Evolutionary conservation across 2,888 invertebrate genomes (phyloP).

Genomic region (Deroplatys truncata): DNA sequence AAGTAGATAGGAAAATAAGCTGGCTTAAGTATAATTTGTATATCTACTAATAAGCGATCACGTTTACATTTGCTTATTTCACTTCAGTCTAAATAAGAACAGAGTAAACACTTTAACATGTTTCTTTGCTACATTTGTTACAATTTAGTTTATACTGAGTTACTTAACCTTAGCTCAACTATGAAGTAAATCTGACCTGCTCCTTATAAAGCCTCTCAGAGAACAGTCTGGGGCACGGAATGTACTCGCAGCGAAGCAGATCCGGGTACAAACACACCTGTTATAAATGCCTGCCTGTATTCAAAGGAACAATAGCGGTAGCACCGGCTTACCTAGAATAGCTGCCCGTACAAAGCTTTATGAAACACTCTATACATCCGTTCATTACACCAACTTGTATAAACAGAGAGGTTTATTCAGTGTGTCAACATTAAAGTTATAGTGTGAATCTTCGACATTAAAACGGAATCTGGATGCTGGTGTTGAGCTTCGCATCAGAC

Average conservation of each 20-base stretch:
- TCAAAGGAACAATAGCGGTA: background rate
- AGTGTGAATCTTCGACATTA: background rate
- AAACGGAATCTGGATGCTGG: background rate
- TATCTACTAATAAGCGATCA: too few species aligned
- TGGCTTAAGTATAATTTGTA: too few species aligned
- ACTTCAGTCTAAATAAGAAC: too few species aligned
- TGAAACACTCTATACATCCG: background rate
- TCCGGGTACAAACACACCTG: background rate
- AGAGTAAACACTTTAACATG: too few species aligned
- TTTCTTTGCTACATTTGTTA: too few species aligned
- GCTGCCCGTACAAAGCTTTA: background rate
- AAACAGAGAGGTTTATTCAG: background rate
- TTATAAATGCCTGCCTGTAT: background rate
- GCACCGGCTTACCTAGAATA: background rate
- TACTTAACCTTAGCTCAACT: too few species aligned
- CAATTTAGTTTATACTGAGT: too few species aligned
- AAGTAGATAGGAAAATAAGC: too few species aligned
- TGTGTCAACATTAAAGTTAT: background rate
- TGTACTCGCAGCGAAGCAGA: background rate
- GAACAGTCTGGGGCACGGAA: background rate
- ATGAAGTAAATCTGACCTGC: too few species aligned
- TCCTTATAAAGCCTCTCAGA: background rate
- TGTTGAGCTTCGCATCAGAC: background rate
- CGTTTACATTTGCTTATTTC: too few species aligned
- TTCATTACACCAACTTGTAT: background rate